Base-by-base conservation (phyloP, 2,797 vertebrate genomes). In the Gouania willdenowi region DNA sequence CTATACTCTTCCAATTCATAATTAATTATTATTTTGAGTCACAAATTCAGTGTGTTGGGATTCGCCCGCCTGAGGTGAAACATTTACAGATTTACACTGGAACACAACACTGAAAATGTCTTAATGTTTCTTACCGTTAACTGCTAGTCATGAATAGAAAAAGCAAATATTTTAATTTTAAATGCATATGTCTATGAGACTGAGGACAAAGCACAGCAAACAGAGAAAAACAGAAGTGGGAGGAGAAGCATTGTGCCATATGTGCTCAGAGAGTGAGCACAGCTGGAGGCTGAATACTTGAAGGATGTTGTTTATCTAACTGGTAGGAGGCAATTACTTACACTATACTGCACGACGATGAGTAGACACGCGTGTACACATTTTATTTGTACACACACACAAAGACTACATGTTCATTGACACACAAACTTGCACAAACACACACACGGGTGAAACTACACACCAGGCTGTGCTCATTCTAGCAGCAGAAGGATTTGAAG, bases 321-420 rank as follows among this genome's bases (percentile, higher is more conserved):
- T 76, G 66, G 63, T 75, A 60, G 66, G 54, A 78, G 67, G 66
- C 50, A 75, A 77, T 77, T 69, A 76, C 59, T 66, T 64, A 57
- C 32, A 69, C 40, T 57, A 52, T 70, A 26, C 38, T 51, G 42
- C 50, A 53, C 50, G 49, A 36, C 70, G 25, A 27, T 33, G 44
- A 39, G n/a, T 19, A 40, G 33, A 39, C 9, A 38, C 11, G n/a
- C 38, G 38, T 12, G 40, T 30, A 22, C 9, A n/a, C 37, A 28
- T n/a, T n/a, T n/a, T n/a, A n/a, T n/a, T n/a, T 34, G 14, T 11
- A 37, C 26, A 54, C 18, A 23, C 11, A 20, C 12, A 42, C 54
- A 20, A 15, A 23, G 44, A 35, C 29, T 14, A 32, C 35, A 41
- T 1, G 10, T 27, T 39, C 23, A 31, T 6, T 33, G 19, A 27